A percentile compares a stretch with the other conserved stretches of the same genome.
phyloP scores from a whole-genome alignment of 1,140 invertebrate species.

The Chionoecetes opilio region DNA sequence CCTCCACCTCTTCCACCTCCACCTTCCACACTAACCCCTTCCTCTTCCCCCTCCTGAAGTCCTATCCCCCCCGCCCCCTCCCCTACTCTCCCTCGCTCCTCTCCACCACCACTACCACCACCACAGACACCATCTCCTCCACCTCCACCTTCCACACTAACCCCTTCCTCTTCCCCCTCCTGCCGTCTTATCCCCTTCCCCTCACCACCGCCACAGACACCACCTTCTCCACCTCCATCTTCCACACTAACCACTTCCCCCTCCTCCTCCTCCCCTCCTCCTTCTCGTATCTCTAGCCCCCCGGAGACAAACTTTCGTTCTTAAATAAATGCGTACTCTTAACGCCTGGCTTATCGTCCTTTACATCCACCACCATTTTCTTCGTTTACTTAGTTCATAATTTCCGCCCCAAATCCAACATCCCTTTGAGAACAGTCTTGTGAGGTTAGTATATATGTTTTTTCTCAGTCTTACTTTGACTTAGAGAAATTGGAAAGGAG shows the following conservation, averaged over 20 bases:
- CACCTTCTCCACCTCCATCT: background rate
- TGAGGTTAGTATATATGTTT: no score
- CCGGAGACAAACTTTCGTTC: background rate
- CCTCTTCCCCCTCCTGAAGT: background rate
- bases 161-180: background rate
- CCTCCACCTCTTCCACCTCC: slow-evolving; percentile 35
- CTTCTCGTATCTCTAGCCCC: background rate
- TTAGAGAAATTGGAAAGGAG: no score
- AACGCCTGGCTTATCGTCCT: background rate
- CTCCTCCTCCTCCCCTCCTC: background rate
- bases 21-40: no score
- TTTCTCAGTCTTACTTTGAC: no score
- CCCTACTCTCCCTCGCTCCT: background rate
- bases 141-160: background rate
- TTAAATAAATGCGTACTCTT: no score
- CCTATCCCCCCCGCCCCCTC: background rate
- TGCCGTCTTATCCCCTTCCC: background rate
- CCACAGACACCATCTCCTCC: background rate
- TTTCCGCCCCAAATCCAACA: no score
- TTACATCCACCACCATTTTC: background rate
- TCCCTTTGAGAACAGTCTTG: no score
- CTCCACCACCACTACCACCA: background rate
- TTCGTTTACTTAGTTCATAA: background rate
- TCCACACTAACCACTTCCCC: background rate
- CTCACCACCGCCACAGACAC: background rate